Evolutionary conservation across 2,888 invertebrate species (phyloP), one percentile per base, ranked within the genome.

Genomic region (Schrankia costaestrigalis): DNA sequence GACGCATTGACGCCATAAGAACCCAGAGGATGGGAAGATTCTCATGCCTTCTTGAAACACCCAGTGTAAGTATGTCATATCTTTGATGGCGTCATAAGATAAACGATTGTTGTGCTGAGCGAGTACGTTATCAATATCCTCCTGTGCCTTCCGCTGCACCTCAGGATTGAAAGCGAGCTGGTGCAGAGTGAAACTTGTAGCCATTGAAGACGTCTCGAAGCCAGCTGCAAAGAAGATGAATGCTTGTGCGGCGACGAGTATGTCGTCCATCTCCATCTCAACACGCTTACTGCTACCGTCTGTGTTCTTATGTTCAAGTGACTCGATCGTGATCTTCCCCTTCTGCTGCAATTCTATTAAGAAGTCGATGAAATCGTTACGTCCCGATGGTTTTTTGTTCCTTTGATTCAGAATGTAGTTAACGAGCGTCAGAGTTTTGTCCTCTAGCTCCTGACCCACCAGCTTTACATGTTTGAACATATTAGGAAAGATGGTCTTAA

Each of bases 191-290:
- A 59, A 73, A 24, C 78, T 78, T 3, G 82, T 78, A 1, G 83
- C 76, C 0, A 82, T 78, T 0, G 89, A 85, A 0, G 87, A 88
- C 0, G 88, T 86, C 41, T 88, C 88, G 27, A 86, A 89, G 0
- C 88, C 89, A 0, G 87, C 89, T 1, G 76, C 76, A 23, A 81
- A 79, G 45, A 82, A 83, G 7, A 82, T 64, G 25, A 83, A 80
- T 1, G 64, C 68, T 33, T 78, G 77, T 7, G 78, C 76, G 0
- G 71, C 73, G 23, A 75, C 53, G 27, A 73, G 31, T 1, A 55
- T 31, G 15, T 72, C 68, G 14, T 68, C 63, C 42, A 75, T 41
- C 32, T 75, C 76, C n/a, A 75, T 22, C 3, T 58, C 46, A 0
- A 61, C 58, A 2, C 11, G 9, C 11, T 59, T 58, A 2, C 69